A percentile compares a stretch with the other conserved stretches of the same genome.
Conservation (phyloP, 2,888 invertebrate genomes). For the Drosophila greeni region DNA sequence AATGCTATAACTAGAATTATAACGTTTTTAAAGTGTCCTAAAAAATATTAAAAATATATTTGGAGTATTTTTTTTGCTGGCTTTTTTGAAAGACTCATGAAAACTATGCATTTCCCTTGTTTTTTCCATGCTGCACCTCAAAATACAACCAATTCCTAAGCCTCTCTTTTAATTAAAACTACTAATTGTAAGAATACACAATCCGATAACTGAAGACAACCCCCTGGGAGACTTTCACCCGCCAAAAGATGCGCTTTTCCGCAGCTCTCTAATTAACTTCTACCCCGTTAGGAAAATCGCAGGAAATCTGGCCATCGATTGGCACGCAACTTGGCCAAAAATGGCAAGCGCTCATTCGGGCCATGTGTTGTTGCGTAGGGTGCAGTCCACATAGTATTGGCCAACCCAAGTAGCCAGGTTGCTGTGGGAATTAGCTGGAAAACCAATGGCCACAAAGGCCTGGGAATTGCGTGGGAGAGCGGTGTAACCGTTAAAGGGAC, state of each 20-base stretch:
- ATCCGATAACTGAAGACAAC: conserved; percentile 15
- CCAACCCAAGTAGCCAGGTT: conserved; percentile 27
- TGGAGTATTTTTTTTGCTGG: neutral
- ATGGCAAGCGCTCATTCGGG: conserved; percentile 16
- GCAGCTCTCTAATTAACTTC: conserved; percentile 29
- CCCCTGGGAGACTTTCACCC: conserved; percentile 28
- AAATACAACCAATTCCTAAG: neutral
- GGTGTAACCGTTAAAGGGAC: conserved; percentile 48
- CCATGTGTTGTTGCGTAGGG: conserved; percentile 35
- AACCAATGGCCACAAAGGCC: conserved; percentile 34
- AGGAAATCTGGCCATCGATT: conserved; percentile 26
- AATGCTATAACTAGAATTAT: no score
- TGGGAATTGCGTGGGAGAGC: conserved; percentile 33
- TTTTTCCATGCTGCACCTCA: neutral
- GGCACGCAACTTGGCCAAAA: conserved; percentile 40
- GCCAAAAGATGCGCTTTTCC: conserved; percentile 10
- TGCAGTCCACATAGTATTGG: conserved; percentile 18
- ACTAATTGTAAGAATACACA: conserved; percentile 3
- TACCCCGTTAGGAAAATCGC: conserved; percentile 9
- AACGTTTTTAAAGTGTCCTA: no score
- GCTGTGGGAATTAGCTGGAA: conserved; percentile 31
- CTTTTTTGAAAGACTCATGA: neutral
- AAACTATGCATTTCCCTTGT: no score
- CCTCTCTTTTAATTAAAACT: conserved; percentile 11
- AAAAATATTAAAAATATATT: neutral